phyloP scores from a whole-genome alignment of 2,113 vertebrate genomes.

The Garra rufa region DNA sequence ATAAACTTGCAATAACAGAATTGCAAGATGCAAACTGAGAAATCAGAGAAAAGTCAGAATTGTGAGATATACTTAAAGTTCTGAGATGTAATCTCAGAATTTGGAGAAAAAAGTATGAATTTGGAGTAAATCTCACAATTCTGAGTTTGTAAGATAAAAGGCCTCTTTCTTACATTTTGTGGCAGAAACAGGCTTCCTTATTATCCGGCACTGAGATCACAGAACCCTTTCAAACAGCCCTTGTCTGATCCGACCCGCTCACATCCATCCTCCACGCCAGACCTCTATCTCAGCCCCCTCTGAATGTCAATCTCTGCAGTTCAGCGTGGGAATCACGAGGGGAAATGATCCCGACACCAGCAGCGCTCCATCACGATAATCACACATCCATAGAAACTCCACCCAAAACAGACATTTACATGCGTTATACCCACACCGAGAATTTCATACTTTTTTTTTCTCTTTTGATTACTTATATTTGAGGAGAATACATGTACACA shows the following conservation, averaged over 20 bases:
- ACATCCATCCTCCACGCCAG: conserved; percentile 25
- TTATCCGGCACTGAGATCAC: background rate
- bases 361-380: conserved; percentile 25
- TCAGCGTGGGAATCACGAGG: background rate
- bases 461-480: conserved; percentile 66
- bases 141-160: background rate
- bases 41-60: no score
- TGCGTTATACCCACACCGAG: conserved; percentile 77
- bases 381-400: conserved; percentile 67
- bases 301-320: background rate
- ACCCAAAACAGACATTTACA: conserved; percentile 77
- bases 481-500: conserved; percentile 78
- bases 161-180: background rate
- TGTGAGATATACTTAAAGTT: no score
- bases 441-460: conserved; percentile 69
- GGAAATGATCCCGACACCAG: background rate
- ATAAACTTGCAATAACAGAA: background rate
- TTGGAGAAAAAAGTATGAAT: no score
- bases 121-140: background rate
- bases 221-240: background rate
- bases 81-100: no score
- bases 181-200: background rate
- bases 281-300: background rate
- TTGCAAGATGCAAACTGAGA: no score
- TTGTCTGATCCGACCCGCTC: background rate